These are phyloP conservation scores for Proterorhinus semilunaris DNA, from an alignment of 2,113 vertebrate genomes.

Conservation along the genomic window DNA sequence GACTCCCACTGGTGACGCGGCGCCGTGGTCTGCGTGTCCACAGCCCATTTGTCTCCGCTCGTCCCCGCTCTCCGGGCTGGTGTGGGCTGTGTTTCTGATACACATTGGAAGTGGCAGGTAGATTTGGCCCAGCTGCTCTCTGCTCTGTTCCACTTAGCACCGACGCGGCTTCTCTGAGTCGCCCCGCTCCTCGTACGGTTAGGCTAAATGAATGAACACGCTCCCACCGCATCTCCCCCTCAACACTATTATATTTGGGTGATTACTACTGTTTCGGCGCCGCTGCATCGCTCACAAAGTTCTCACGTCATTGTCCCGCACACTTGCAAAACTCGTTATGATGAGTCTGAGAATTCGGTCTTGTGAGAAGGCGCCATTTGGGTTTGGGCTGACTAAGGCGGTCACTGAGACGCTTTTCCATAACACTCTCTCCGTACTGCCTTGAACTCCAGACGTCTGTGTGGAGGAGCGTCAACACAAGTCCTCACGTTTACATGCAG, in stretches of 20 bases:
- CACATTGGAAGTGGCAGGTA: conserved; percentile 78
- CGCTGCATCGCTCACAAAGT: conserved; percentile 36
- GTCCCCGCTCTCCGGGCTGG: conserved; percentile 34
- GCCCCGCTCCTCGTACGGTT: conserved; percentile 55
- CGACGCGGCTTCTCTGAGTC: conserved; percentile 52
- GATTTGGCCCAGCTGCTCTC: conserved; percentile 75
- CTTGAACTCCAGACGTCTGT: too few species aligned
- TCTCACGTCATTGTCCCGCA: conserved; percentile 1
- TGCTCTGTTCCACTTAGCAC: conserved; percentile 70
- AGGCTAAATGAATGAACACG: conserved; percentile 76
- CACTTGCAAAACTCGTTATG: conserved; percentile 2
- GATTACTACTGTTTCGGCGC: conserved; percentile 43
- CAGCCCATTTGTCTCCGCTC: conserved; percentile 39
- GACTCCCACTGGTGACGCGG: conserved; percentile 54
- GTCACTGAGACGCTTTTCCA: too few species aligned
- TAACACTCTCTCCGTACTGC: too few species aligned
- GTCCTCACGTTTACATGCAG: too few species aligned
- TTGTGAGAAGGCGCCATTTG: too few species aligned
- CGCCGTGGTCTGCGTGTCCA: conserved; percentile 59
- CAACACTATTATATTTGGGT: conserved; percentile 62
- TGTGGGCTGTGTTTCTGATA: conserved; percentile 72
- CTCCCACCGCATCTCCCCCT: conserved; percentile 62
- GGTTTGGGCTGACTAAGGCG: too few species aligned
- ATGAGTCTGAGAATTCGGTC: background rate
- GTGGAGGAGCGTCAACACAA: too few species aligned